A percentile compares a stretch with the other conserved stretches of the same genome.
Conservation (phyloP, 2,113 vertebrate genomes). For the Mormoops blainvillei region DNA sequence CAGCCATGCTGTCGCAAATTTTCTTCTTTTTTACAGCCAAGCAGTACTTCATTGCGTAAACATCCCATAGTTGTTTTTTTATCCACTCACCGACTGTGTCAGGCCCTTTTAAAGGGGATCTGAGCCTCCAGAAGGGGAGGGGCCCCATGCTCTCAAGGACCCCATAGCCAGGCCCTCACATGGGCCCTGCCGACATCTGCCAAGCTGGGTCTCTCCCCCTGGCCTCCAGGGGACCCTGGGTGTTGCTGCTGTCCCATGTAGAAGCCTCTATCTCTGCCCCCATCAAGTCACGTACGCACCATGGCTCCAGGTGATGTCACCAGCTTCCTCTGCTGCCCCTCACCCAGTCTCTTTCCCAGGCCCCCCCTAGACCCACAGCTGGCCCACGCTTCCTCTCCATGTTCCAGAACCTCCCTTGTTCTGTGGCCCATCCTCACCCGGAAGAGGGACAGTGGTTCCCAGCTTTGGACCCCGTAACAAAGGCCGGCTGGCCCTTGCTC, state of each 20-base stretch:
- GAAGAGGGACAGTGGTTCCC: not conserved
- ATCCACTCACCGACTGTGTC: no score
- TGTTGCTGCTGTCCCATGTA: rapidly evolving
- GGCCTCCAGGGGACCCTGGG: not conserved
- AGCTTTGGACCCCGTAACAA: not conserved
- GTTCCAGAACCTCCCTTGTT: not conserved
- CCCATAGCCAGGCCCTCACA: not conserved
- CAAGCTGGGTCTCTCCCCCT: not conserved
- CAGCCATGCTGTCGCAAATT: no score
- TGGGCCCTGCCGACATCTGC: not conserved
- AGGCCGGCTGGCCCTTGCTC: not conserved
- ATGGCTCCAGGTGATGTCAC: not conserved
- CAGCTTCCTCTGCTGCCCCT: not conserved
- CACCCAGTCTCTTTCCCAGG: not conserved
- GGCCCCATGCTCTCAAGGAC: not conserved
- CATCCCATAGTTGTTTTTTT: no score
- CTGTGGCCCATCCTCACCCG: not conserved
- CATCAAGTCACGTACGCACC: not conserved
- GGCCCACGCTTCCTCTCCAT: not conserved
- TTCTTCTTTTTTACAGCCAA: no score
- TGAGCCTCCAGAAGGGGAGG: rapidly evolving
- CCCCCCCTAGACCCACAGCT: not conserved
- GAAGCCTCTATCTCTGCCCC: not conserved
- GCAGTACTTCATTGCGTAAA: no score
- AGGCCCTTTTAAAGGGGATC: no score